phyloP scores from a whole-genome alignment of 2,888 invertebrate genomes.

The Limnephilus lunatus region DNA sequence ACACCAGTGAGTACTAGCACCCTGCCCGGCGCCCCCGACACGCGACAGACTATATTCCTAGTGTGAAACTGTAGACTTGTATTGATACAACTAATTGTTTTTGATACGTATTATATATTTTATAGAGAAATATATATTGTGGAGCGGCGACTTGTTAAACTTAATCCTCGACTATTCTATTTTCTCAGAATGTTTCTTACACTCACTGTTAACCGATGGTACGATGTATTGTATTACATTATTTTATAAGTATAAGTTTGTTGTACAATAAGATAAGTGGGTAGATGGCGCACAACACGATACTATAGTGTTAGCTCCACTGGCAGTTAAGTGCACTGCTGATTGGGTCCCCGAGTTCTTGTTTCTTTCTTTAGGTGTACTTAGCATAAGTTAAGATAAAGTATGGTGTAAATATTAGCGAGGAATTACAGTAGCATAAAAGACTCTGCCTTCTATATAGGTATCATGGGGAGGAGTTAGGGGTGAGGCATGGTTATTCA shows the following conservation, averaged over 20 bases:
- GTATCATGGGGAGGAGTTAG: conserved; percentile 55
- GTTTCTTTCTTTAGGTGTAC: conserved; percentile 60
- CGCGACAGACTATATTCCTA: conserved; percentile 60
- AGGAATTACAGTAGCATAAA: conserved; percentile 64
- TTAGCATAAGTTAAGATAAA: conserved; percentile 56
- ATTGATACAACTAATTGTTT: conserved; percentile 62
- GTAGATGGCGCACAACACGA: conserved; percentile 25
- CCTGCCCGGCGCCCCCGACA: background rate
- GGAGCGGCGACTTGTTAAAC: conserved; percentile 60
- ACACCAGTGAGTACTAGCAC: background rate
- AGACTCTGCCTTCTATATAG: conserved; percentile 66
- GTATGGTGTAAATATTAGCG: conserved; percentile 66
- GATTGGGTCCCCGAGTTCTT: conserved; percentile 18
- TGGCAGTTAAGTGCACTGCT: conserved; percentile 9
- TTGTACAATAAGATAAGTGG: conserved; percentile 34
- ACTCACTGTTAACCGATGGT: conserved; percentile 62
- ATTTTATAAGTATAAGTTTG: conserved; percentile 6
- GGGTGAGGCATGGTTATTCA: conserved; percentile 17
- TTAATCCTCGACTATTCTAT: conserved; percentile 65
- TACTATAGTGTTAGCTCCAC: conserved; percentile 34
- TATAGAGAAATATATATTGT: conserved; percentile 64
- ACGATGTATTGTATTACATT: conserved; percentile 49
- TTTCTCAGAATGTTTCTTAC: conserved; percentile 65
- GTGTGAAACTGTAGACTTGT: conserved; percentile 62
- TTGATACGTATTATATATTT: conserved; percentile 66